phyloP scores from a whole-genome alignment of 2,888 invertebrate species.

The Drosophila helvetica region DNA sequence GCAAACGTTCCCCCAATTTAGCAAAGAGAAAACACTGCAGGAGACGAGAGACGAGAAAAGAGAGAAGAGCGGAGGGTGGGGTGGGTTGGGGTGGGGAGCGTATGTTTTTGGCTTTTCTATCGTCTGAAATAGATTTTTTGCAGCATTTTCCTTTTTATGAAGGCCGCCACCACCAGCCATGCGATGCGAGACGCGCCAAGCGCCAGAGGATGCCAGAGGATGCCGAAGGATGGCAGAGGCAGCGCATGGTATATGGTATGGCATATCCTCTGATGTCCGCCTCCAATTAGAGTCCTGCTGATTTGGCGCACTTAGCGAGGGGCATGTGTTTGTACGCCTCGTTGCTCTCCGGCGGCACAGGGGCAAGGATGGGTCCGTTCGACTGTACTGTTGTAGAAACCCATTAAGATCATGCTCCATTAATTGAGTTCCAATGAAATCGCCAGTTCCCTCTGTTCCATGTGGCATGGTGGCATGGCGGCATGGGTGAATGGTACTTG shows the following conservation, averaged over 20 bases:
- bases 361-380: slow-evolving; percentile 7
- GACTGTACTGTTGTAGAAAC: slow-evolving; percentile 66
- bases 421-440: slow-evolving; percentile 80
- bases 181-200: slow-evolving; percentile 25
- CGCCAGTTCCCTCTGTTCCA: slow-evolving; percentile 38
- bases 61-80: background rate
- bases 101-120: slow-evolving; percentile 29
- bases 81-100: background rate
- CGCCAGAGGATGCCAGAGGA: background rate
- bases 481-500: slow-evolving; percentile 54
- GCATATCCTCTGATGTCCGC: slow-evolving; percentile 38
- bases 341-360: slow-evolving; percentile 5
- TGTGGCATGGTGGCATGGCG: background rate
- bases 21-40: slow-evolving; percentile 29
- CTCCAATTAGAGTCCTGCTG: slow-evolving; percentile 76
- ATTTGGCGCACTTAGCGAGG: slow-evolving; percentile 73
- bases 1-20: slow-evolving; percentile 40
- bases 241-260: background rate
- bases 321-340: slow-evolving; percentile 60
- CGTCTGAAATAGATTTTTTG: slow-evolving; percentile 29
- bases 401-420: slow-evolving; percentile 80
- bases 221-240: background rate
- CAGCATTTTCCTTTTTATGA: slow-evolving; percentile 21
- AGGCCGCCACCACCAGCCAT: slow-evolving; percentile 17
- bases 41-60: slow-evolving; percentile 16